Conservation (phyloP, 2,888 invertebrate species). For the Agrenia bidenticulata region DNA sequence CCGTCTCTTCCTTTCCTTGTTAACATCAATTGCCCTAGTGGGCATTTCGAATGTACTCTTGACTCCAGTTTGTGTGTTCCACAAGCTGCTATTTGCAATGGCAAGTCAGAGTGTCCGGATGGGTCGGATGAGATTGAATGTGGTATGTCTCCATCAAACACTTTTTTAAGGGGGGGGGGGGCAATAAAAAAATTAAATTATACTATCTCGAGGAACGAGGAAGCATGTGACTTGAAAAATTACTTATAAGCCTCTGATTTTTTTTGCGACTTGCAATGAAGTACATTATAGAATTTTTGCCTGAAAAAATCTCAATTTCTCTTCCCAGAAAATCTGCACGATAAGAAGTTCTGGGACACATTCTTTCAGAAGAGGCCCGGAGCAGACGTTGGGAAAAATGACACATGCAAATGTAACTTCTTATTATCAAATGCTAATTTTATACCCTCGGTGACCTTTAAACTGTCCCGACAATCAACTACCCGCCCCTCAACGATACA, state of each 20-base stretch:
- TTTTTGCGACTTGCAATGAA: not conserved
- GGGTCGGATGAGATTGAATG: conserved; percentile 44
- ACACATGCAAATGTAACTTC: conserved; percentile 46
- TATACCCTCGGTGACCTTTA: too few species aligned
- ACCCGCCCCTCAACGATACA: too few species aligned
- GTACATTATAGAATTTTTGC: conserved; percentile 21
- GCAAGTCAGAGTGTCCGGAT: conserved; percentile 44
- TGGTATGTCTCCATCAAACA: conserved; percentile 30
- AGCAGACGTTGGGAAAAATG: conserved; percentile 45
- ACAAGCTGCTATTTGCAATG: conserved; percentile 47
- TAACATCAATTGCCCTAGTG: conserved; percentile 40
- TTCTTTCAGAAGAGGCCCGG: conserved; percentile 50
- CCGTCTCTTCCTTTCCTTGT: too few species aligned
- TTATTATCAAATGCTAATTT: not conserved
- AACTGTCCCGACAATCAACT: too few species aligned
- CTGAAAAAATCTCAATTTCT: too few species aligned
- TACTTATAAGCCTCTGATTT: not conserved
- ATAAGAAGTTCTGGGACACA: conserved; percentile 50
- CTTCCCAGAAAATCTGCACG: conserved; percentile 44
- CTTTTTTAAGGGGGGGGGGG: not conserved
- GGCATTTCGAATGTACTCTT: conserved; percentile 43
- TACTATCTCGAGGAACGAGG: too few species aligned
- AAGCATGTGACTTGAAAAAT: not conserved
- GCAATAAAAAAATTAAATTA: not conserved
- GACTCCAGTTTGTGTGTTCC: conserved; percentile 46